Conservation (phyloP, 2,113 vertebrate species). For the Alces alces region DNA sequence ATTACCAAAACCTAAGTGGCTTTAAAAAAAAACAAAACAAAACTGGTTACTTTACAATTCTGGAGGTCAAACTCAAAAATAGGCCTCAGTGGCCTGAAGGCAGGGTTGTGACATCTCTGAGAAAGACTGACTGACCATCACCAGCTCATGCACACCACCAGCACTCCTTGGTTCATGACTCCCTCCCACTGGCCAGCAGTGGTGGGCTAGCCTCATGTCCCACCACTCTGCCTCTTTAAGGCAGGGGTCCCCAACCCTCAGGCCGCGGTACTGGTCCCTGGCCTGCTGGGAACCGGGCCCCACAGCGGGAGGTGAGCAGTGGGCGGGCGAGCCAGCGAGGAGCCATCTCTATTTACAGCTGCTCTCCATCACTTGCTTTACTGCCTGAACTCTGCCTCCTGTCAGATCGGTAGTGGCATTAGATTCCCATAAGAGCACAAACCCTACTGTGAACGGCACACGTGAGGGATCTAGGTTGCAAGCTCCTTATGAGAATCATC, state of each 20-base stretch:
- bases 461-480: background rate
- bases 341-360: background rate
- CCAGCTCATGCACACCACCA: background rate
- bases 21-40: background rate
- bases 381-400: background rate
- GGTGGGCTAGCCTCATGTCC: background rate
- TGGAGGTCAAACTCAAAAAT: background rate
- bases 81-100: background rate
- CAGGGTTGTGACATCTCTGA: background rate
- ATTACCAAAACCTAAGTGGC: background rate
- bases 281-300: background rate
- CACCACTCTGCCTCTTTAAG: background rate
- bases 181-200: too few species aligned
- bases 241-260: background rate
- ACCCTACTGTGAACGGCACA: background rate
- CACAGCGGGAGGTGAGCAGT: background rate
- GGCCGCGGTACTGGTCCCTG: background rate
- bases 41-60: background rate
- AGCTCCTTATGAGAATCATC: background rate
- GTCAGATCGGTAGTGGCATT: background rate
- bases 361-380: background rate
- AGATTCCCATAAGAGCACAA: background rate
- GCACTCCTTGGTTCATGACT: too few species aligned
- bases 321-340: fast-evolving
- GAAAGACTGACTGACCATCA: background rate